Base-by-base conservation (phyloP, 1,140 invertebrate genomes). In the Cephus cinctus region DNA sequence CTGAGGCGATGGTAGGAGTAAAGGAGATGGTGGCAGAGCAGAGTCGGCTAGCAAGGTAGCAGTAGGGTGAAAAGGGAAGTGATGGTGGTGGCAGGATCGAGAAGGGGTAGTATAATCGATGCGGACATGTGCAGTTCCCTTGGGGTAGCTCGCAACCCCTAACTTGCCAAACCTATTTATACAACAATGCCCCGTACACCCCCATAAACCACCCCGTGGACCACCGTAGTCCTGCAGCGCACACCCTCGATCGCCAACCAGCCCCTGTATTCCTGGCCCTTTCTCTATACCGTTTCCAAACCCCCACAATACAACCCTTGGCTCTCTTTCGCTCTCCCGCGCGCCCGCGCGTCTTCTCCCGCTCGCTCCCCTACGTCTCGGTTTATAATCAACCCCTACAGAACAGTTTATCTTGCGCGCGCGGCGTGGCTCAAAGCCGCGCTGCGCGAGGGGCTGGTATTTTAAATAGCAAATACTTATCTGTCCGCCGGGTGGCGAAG, bases 151-250 rank as follows among this genome's bases (percentile, higher is more conserved):
- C 61, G 61, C 71, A 73, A 75, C 73, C 74, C 74, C 74, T 77
- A 77, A 77, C 73, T 75, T 67, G 69, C 74, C 73, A 75, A 77
- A 77, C 73, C 72, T 77, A 77, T 77, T 77, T 77, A 77, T 77
- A 75, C 74, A 77, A 77, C 74, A 77, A 77, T 77, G 65, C 68
- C 52, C 57, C 52, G 65, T 67, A 72, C 71, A 75, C 67, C 69
- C 71, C 68, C 71, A 66, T 75, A 71, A 75, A 74, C 74, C 73
- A 69, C 63, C 63, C 69, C 59, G 61, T 69, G 67, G 65, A 72
- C 68, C 69, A 61, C 66, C 58, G 62, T 60, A 27, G 25, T 58
- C 58, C 55, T 46, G 55, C 52, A 20, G 9, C 11, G 53, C 52
- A 54, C 59, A 59, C 43, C 56, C 48, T 21, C 50, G 25, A 44